Conservation (phyloP, 2,797 vertebrate species). For the Chrysolophus pictus region DNA sequence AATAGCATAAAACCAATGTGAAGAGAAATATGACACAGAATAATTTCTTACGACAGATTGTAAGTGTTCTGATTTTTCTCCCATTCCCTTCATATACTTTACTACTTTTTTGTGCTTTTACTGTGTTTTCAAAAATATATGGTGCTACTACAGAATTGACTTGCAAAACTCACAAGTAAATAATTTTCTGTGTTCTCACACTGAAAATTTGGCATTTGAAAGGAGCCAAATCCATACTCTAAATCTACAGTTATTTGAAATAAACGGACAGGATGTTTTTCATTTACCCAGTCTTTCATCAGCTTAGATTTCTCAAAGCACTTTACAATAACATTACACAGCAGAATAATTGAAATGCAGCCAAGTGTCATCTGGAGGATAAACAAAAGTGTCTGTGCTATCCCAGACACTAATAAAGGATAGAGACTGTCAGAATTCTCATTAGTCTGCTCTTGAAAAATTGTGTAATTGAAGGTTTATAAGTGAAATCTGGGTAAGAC, state of each 20-base stretch:
- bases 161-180: neutral
- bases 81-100: neutral
- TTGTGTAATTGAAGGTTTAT: neutral
- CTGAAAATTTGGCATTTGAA: neutral
- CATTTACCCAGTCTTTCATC: conserved; percentile 60
- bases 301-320: conserved; percentile 49
- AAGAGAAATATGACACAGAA: neutral
- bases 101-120: neutral
- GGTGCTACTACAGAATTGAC: neutral
- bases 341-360: conserved; percentile 64
- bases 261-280: conserved; percentile 62
- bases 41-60: neutral
- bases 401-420: neutral
- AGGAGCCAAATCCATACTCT: conserved; percentile 11
- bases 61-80: neutral
- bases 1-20: neutral
- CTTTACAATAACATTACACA: conserved; percentile 49
- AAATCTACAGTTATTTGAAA: conserved; percentile 32
- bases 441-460: neutral
- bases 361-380: conserved; percentile 41
- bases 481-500: neutral
- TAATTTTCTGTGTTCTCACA: neutral
- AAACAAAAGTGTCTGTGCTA: conserved; percentile 46
- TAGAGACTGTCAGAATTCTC: conserved; percentile 20
- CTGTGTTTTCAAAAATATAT: neutral